Evolutionary conservation across 37 sponge, comb jelly and placozoan species (phyloP).

Genomic region (Aplysina aerophoba): DNA sequence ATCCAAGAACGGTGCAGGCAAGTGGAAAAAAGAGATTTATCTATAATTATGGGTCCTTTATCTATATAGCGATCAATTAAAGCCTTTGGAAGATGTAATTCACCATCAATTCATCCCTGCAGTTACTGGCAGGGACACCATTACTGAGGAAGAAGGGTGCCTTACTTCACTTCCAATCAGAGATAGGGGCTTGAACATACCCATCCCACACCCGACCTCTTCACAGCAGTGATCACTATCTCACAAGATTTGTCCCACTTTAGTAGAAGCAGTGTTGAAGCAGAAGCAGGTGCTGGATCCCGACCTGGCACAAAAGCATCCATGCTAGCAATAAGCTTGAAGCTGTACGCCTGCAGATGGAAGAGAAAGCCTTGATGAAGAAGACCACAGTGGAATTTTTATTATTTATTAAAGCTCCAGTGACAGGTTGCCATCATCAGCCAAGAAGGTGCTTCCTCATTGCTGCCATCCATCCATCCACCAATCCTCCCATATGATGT

Average conservation of each 20-base stretch:
- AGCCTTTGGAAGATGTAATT: conserved; percentile 17
- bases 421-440: conserved; percentile 11
- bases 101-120: background rate
- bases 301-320: background rate
- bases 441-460: conserved; percentile 16
- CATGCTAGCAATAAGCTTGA: background rate
- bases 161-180: background rate
- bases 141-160: no score
- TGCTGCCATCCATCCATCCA: background rate
- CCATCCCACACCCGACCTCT: background rate
- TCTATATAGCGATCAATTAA: background rate
- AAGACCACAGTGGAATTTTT: background rate
- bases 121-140: no score
- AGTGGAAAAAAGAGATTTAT: background rate
- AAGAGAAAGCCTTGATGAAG: background rate
- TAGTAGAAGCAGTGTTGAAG: conserved; percentile 13
- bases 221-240: background rate
- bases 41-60: background rate
- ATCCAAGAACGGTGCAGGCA: conserved; percentile 6
- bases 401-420: conserved; percentile 3
- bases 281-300: conserved; percentile 9
- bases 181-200: conserved; percentile 12
- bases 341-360: background rate
- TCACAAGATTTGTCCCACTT: background rate
- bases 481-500: background rate